Base-by-base conservation (phyloP, 2,797 vertebrate species). In the Anisognathus igniventris region DNA sequence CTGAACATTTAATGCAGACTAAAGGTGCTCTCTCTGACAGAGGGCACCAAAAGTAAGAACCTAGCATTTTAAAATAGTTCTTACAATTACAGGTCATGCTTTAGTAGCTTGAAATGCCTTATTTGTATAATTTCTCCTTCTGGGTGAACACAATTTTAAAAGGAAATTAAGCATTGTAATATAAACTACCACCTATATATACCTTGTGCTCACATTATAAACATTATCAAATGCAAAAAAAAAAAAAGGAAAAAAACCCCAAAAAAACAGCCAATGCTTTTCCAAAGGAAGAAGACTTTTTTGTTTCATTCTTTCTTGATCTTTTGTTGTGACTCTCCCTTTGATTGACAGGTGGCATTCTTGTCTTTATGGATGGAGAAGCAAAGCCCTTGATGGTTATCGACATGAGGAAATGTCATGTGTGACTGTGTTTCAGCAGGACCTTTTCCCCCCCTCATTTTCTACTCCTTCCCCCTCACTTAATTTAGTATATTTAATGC, bases 331-430 rank as follows among this genome's bases (percentile, higher is more conserved):
- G 30, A 91, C 76, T 96, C 92, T 97, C 72, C 33, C 75, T 97
- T 96, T 98, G 98, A 99, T 97, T 99, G 99, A 98, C 98, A 99
- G 97, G 97, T 99, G 98, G 98, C 98, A 99, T 99, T 99, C 98
- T 98, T 98, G 98, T 98, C 98, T 98, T 98, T 98, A 97, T 97
- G 98, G 98, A 98, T 98, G 98, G 98, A 97, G 96, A 98, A 98
- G 98, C 98, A 98, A 97, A 98, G 98, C 97, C 97, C 97, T 93
- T 97, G 98, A 99, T 98, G 98, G 98, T 98, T 99, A 99, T 99
- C 98, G 98, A 98, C 98, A 98, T 98, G 97, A 97, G 98, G 98
- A 99, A 99, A 99, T 99, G 98, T 99, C 99, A 99, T 96, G 97
- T 97, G 97, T 98, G 97, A 98, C 98, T 97, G 95, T 88, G 94